A percentile compares a stretch with the other conserved stretches of the same genome.
Conservation (phyloP, 1,140 invertebrate species). For the Bombus terrestris region DNA sequence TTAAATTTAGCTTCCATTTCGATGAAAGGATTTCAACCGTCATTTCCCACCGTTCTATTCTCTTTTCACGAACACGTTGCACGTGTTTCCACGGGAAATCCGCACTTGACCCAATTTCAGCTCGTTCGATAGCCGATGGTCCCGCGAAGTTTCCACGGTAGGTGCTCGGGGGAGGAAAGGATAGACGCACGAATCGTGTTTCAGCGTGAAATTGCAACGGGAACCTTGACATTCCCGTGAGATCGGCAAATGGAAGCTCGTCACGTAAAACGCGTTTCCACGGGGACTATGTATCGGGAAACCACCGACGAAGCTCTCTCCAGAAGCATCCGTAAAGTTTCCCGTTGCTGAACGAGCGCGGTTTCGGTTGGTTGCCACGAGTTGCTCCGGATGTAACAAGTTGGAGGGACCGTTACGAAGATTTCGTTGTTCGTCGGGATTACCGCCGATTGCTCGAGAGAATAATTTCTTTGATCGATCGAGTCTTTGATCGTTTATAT, state of each 20-base stretch:
- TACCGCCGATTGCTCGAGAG: neutral
- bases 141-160: neutral
- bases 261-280: constrained; percentile 41
- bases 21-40: neutral
- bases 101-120: constrained; percentile 37
- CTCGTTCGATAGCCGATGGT: constrained; percentile 7
- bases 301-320: neutral
- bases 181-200: constrained; percentile 46
- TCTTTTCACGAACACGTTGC: neutral
- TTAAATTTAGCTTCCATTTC: neutral
- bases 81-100: constrained; percentile 3
- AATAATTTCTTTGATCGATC: neutral
- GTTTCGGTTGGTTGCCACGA: neutral
- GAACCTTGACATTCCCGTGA: constrained; percentile 58
- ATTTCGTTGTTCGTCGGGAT: neutral
- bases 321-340: neutral
- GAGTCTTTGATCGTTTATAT: neutral
- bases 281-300: constrained; percentile 12
- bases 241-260: constrained; percentile 46
- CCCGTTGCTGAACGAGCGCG: neutral
- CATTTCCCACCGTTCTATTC: neutral
- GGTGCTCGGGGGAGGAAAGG: neutral
- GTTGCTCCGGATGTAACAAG: constrained; percentile 6
- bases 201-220: constrained; percentile 44
- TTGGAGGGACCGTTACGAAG: neutral